Evolutionary conservation across 2,797 vertebrate species (phyloP).

Genomic region (Chelon auratus): DNA sequence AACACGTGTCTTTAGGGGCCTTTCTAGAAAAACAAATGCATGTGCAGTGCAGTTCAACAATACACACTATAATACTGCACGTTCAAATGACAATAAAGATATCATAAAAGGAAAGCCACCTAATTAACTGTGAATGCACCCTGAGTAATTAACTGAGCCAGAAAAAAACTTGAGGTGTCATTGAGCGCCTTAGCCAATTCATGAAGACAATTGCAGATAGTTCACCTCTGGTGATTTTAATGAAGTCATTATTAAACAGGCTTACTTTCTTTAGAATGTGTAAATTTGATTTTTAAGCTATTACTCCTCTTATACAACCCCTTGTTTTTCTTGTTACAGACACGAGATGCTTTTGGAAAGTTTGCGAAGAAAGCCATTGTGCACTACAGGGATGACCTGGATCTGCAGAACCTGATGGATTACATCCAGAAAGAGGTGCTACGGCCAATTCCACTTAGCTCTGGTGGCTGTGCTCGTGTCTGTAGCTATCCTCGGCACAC

Average conservation of each 20-base stretch:
- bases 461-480: constrained; percentile 8
- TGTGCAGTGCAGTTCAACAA: background rate
- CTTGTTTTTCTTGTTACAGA: constrained; percentile 61
- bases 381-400: constrained; percentile 87
- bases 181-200: constrained; percentile 15
- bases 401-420: constrained; percentile 88
- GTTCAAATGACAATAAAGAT: constrained; percentile 1
- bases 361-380: constrained; percentile 86
- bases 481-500: constrained; percentile 12
- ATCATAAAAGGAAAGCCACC: background rate
- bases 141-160: constrained; percentile 32
- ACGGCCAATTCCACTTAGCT: constrained; percentile 20
- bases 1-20: background rate
- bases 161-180: constrained; percentile 12
- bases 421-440: constrained; percentile 87
- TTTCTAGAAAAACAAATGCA: background rate
- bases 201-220: constrained; percentile 11
- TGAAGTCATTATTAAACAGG: constrained; percentile 6
- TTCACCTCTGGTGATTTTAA: constrained; percentile 17
- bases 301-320: background rate
- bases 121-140: background rate
- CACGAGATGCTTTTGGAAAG: constrained; percentile 79
- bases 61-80: background rate
- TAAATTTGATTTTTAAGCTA: background rate
- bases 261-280: background rate